Base-by-base conservation (phyloP, 2,888 invertebrate species). In the Molorchus minor region DNA sequence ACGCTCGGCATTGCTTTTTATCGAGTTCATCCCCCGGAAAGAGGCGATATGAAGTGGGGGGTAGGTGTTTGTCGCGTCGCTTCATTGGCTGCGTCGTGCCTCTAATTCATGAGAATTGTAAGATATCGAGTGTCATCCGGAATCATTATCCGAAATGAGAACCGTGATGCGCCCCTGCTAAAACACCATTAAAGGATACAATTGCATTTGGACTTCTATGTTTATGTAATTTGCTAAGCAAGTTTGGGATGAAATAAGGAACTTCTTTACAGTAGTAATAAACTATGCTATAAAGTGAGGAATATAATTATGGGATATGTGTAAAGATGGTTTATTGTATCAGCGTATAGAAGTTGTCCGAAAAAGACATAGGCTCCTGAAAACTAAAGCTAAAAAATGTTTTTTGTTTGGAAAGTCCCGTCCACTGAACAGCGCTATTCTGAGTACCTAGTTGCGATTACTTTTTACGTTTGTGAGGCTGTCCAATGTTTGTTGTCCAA, bases 91-190 rank as follows among this genome's bases (percentile, higher is more conserved):
- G 55, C 64, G 64, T 68, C 65, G 67, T 61, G 61, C 59, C 66
- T 62, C 65, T 71, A 70, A 71, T 70, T 70, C 64, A 69, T 63
- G 62, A 58, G 70, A 71, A 70, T 71, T 71, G 70, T 66, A 66
- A 68, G 69, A 65, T 69, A 68, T 70, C 69, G 60, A 67, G 54
- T 56, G 63, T 65, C 64, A 70, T 70, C 71, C 64, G 56, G 61
- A 61, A 67, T 65, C 63, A 68, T 70, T 65, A 68, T 67, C 53
- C 67, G 65, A 60, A 60, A 56, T 58, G 36, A 59, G 51, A 30
- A 61, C 58, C 56, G 59, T 58, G 61, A 59, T 56, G 61, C 61
- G 61, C 61, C 56, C 57, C 56, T 46, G 57, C 55, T 56, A 56
- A 60, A 63, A 63, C 57, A 41, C 60, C 55, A 63, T 49, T 63